These are phyloP conservation scores for Lepas anatifera DNA, from an alignment of 2,888 invertebrate genomes.

Conservation along the genomic window DNA sequence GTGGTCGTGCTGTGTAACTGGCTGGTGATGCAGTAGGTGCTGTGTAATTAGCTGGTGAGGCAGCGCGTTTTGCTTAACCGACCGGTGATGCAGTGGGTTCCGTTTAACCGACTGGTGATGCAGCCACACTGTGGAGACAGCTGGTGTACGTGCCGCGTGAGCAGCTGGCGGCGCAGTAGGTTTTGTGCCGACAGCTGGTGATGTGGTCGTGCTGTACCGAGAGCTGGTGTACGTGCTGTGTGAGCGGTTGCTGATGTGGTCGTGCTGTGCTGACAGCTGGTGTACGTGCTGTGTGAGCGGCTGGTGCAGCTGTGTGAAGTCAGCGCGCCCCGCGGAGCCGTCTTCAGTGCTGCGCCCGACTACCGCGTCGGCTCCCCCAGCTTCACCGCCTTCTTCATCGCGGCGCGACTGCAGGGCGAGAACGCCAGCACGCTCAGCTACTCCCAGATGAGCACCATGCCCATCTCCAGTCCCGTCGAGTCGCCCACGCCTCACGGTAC, in stretches of 20 bases:
- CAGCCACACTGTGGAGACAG: too few relatives aligned
- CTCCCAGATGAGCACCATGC: conserved; percentile 1
- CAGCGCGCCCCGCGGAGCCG: conserved; percentile 31
- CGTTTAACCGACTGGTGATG: too few relatives aligned
- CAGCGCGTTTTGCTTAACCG: too few relatives aligned
- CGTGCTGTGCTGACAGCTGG: conserved; percentile 55
- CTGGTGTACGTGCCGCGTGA: conserved; percentile 65
- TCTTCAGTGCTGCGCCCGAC: conserved; percentile 19
- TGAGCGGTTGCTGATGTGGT: conserved; percentile 59
- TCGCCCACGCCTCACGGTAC: conserved; percentile 27
- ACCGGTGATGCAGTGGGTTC: too few relatives aligned
- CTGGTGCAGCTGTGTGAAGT: conserved; percentile 49
- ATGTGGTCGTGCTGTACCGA: too few relatives aligned
- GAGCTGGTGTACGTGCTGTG: conserved; percentile 66
- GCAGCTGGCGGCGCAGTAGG: too few relatives aligned
- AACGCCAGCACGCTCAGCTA: conserved; percentile 4
- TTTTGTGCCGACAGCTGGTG: too few relatives aligned
- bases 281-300: conserved; percentile 64
- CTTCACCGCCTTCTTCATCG: conserved; percentile 26
- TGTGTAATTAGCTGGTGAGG: too few relatives aligned
- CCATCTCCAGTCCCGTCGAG: conserved; percentile 23
- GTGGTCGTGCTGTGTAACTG: background rate
- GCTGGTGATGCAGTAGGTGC: conserved; percentile 19
- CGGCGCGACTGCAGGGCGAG: conserved; percentile 24
- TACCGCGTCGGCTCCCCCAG: conserved; percentile 22